Evolutionary conservation across 2,888 invertebrate species (phyloP).

Genomic region (Balanococcus diminutus): DNA sequence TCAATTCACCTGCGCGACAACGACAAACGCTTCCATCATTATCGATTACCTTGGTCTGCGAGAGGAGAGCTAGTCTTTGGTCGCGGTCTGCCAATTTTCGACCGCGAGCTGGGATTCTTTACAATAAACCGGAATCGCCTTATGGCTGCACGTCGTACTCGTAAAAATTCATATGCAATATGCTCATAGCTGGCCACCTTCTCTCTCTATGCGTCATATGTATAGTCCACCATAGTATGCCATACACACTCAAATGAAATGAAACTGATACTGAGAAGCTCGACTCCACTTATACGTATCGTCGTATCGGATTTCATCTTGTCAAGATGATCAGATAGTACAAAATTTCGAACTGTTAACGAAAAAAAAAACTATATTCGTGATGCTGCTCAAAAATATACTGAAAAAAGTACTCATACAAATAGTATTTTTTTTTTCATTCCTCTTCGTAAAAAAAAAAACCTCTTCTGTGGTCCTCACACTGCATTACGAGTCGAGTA

Average conservation of each 20-base stretch:
- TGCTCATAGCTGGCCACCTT: neutral
- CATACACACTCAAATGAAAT: neutral
- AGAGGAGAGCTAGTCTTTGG: neutral
- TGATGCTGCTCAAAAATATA: neutral
- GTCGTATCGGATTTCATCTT: conserved; percentile 25
- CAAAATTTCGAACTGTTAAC: neutral
- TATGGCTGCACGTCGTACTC: neutral
- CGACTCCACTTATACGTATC: neutral
- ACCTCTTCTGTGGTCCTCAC: neutral
- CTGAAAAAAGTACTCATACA: neutral
- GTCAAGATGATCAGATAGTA: conserved; percentile 29
- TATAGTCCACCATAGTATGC: neutral
- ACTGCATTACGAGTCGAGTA: neutral
- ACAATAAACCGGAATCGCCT: neutral
- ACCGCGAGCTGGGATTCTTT: neutral
- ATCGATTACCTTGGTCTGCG: conserved; percentile 13
- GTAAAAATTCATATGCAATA: neutral
- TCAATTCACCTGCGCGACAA: conserved; percentile 1
- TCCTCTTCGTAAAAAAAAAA: neutral
- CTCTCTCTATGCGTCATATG: neutral
- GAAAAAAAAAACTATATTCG: neutral
- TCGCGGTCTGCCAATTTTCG: neutral
- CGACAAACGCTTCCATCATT: neutral
- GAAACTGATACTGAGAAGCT: neutral
- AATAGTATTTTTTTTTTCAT: neutral